A percentile compares a stretch with the other conserved stretches of the same genome.
phyloP scores from a whole-genome alignment of 2,797 vertebrate species.

The Oreortyx pictus region DNA sequence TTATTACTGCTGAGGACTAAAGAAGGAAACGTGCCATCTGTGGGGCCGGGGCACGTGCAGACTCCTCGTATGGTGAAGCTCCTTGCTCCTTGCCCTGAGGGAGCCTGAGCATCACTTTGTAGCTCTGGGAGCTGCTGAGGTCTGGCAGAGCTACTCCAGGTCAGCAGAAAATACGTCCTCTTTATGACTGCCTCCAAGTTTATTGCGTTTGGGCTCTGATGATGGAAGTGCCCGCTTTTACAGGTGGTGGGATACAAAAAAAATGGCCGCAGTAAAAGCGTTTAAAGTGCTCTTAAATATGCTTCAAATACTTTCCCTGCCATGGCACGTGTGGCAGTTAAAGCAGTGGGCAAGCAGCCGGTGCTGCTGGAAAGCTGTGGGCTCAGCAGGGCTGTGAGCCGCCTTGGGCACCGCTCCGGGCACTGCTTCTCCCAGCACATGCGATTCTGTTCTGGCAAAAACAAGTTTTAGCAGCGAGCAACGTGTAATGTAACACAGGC shows the following conservation, averaged over 20 bases:
- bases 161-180: neutral
- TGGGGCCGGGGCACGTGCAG: neutral
- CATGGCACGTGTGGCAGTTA: rapidly evolving
- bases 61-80: neutral
- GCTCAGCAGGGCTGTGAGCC: neutral
- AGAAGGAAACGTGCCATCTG: neutral
- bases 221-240: slow-evolving; percentile 27
- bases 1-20: slow-evolving; percentile 8
- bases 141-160: neutral
- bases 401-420: neutral
- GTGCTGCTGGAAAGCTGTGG: neutral
- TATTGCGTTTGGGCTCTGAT: neutral
- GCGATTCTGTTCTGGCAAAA: neutral
- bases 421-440: neutral
- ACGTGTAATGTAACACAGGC: neutral
- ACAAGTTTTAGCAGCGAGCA: neutral
- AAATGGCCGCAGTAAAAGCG: neutral
- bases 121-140: neutral
- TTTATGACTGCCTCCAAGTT: neutral
- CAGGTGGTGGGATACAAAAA: neutral
- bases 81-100: neutral
- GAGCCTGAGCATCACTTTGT: neutral
- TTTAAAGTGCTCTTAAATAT: slow-evolving; percentile 5
- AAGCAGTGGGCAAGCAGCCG: neutral
- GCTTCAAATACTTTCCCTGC: neutral